Base-by-base conservation (phyloP, 2,888 invertebrate genomes). In the Drosophila demipolita region DNA sequence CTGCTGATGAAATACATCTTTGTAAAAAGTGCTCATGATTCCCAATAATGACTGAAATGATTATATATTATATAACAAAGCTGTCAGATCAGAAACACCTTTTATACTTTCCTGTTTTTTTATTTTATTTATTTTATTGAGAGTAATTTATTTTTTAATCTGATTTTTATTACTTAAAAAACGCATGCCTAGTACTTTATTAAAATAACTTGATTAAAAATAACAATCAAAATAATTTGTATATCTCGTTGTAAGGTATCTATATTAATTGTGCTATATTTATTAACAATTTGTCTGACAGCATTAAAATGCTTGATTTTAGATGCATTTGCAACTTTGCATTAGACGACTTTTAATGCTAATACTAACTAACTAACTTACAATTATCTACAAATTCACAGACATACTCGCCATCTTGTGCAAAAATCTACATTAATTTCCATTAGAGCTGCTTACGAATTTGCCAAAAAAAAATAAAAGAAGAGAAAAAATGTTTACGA, bases 341-440 rank as follows among this genome's bases (percentile, higher is more conserved):
- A 60, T 26, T 26, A 5, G 26, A 26, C 26, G 26, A 26, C 26
- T 26, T 26, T 26, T 5, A 26, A 26, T 26, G 4, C 29, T 29
- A 29, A 29, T 29, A 29, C 5, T 29, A 29, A 76, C 57, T 69
- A 70, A 12, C 63, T 38, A 29, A 29, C 5, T 50, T 35, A 38
- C 50, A 45, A 61, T 57, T 38, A n/a, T 32, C 61, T 42, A 17
- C 4, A 35, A 66, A 48, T 29, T 48, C 29, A 4, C 32, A 38
- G 29, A 26, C 36, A 23, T 23, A 45, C 35, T 45, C 4, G 3
- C 15, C 20, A 23, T 23, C 23, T 23, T 23, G 26, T 11, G 50
- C n/a, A 65, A 33, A 63, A 52, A 71, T 40, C 66, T 75, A 65
- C 58, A 66, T 86, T 74, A 80, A 80, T 86, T 88, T 88, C 75